Conservation (phyloP, 2,888 invertebrate genomes). For the Tryphoninae sp. region DNA sequence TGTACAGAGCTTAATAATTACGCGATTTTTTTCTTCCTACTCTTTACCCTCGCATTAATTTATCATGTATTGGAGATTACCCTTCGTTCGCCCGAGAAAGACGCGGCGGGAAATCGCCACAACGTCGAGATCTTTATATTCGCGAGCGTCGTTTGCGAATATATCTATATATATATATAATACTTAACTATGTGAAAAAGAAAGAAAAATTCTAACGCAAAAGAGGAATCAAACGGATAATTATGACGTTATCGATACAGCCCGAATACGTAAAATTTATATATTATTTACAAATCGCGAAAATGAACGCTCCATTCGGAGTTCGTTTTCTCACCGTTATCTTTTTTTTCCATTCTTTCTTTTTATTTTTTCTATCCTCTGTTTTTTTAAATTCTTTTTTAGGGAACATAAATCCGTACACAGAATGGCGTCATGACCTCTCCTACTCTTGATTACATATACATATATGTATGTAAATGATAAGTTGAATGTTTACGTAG, state of each 20-base stretch:
- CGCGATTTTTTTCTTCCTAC: conserved; percentile 55
- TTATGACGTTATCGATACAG: conserved; percentile 47
- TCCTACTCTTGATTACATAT: conserved; percentile 53
- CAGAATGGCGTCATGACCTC: conserved; percentile 70
- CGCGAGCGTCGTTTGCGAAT: conserved; percentile 48
- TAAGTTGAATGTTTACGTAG: conserved; percentile 19
- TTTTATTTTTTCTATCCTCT: not conserved
- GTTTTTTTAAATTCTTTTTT: conserved; percentile 35
- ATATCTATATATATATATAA: conserved; percentile 19
- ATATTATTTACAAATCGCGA: conserved; percentile 65
- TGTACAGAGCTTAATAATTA: conserved; percentile 70
- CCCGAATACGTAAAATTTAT: conserved; percentile 45
- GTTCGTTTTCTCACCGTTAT: conserved; percentile 18
- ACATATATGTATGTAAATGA: conserved; percentile 58
- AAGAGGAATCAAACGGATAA: conserved; percentile 39
- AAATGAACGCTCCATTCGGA: conserved; percentile 48
- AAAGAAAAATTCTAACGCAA: conserved; percentile 19
- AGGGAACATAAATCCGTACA: conserved; percentile 68
- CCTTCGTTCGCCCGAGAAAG: conserved; percentile 63
- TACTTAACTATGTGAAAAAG: conserved; percentile 42
- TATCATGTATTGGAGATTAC: conserved; percentile 60
- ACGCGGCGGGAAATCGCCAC: conserved; percentile 58
- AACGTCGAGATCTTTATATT: conserved; percentile 58
- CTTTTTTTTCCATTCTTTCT: conserved; percentile 32
- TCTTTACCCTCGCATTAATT: conserved; percentile 44